A percentile compares a stretch with the other conserved stretches of the same genome.
phyloP scores from a whole-genome alignment of 2,113 vertebrate species.

The Solea senegalensis region DNA sequence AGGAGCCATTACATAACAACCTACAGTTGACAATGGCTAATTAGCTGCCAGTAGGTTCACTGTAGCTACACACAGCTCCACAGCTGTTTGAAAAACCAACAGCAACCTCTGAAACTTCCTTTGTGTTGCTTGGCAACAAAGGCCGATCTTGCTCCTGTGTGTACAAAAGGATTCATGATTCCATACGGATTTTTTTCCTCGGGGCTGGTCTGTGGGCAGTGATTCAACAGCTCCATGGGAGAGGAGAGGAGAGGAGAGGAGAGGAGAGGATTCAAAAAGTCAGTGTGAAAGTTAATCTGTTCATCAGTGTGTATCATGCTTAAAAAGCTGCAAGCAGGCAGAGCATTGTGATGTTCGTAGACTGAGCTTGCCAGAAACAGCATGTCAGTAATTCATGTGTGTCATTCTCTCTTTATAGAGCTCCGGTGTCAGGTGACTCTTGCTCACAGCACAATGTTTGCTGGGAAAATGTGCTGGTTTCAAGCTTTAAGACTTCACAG shows the following conservation, averaged over 20 bases:
- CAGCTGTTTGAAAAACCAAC: slow-evolving; percentile 28
- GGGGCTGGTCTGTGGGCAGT: slow-evolving; percentile 23
- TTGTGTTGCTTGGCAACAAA: slow-evolving; percentile 68
- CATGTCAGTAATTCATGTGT: not conserved
- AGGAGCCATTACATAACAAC: not conserved
- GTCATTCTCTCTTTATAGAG: not conserved
- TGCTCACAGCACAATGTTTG: too few relatives aligned
- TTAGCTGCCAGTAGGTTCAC: slow-evolving; percentile 14
- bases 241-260: not conserved
- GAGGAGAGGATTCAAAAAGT: not conserved
- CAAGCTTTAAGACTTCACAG: too few relatives aligned
- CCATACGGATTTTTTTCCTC: slow-evolving; percentile 14
- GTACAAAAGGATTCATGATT: slow-evolving; percentile 19
- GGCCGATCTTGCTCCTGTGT: slow-evolving; percentile 17
- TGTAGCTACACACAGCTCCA: slow-evolving; percentile 12
- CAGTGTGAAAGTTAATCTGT: not conserved
- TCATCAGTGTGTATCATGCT: not conserved
- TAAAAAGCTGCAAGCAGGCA: not conserved
- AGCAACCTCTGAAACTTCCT: slow-evolving; percentile 41
- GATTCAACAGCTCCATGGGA: slow-evolving; percentile 1
- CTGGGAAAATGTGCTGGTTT: too few relatives aligned
- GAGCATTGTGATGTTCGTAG: not conserved
- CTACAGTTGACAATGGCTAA: slow-evolving; percentile 2
- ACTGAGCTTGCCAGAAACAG: not conserved
- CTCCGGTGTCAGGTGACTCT: not conserved